Conservation (phyloP, 1,140 invertebrate species). For the Solenopsis fugax region DNA sequence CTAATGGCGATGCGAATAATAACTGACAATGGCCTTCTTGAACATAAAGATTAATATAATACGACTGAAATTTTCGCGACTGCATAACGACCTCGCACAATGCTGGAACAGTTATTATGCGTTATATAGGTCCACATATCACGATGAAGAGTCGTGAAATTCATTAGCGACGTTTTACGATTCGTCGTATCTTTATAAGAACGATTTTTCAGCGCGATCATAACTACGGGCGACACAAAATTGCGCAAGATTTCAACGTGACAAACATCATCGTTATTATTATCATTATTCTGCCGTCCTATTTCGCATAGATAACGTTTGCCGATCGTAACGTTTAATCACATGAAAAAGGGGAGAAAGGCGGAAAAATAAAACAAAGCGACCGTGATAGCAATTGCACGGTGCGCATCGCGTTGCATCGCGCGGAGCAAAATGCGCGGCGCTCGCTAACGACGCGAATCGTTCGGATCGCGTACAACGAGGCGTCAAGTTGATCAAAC, state of each 20-base stretch:
- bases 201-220: not conserved
- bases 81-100: not conserved
- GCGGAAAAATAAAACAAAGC: constrained; percentile 15
- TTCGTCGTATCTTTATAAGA: not conserved
- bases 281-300: not conserved
- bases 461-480: constrained; percentile 6
- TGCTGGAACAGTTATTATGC: not conserved
- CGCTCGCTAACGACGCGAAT: constrained; percentile 12
- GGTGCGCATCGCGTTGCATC: constrained; percentile 17
- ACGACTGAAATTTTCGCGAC: not conserved
- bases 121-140: not conserved
- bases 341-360: not conserved
- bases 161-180: not conserved
- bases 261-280: not conserved
- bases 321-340: not conserved
- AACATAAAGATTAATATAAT: not conserved
- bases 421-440: not conserved
- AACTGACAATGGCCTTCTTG: not conserved
- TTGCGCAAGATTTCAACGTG: not conserved
- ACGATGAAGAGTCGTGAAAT: not conserved
- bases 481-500: constrained; percentile 73
- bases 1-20: not conserved
- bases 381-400: constrained; percentile 18
- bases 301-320: not conserved
- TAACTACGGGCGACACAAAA: not conserved